These are phyloP conservation scores for Kryptopterus vitreolus DNA, from an alignment of 2,797 vertebrate genomes.

Conservation along the genomic window DNA sequence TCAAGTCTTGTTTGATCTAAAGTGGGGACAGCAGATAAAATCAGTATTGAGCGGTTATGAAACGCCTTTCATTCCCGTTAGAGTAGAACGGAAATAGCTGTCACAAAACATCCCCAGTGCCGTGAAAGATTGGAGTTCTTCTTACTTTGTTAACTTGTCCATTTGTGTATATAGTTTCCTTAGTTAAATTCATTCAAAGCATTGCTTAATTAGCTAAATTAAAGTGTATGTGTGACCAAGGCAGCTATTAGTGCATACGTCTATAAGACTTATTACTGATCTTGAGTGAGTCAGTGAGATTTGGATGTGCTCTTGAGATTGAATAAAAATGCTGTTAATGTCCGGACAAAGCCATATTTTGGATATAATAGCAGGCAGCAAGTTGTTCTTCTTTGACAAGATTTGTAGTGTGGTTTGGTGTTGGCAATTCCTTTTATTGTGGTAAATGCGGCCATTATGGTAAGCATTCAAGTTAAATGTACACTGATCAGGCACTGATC, in stretches of 20 bases:
- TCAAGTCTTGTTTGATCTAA: constrained; percentile 32
- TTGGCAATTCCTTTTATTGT: neutral
- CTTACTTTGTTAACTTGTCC: neutral
- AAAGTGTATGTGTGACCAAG: constrained; percentile 15
- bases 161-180: neutral
- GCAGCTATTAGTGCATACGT: constrained; percentile 1
- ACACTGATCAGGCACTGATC: too few relatives aligned
- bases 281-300: neutral
- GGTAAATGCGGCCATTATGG: neutral
- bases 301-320: neutral
- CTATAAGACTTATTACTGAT: neutral
- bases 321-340: neutral
- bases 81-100: constrained; percentile 17
- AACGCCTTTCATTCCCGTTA: constrained; percentile 22
- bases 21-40: constrained; percentile 23
- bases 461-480: neutral
- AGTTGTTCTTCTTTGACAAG: neutral
- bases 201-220: constrained; percentile 34
- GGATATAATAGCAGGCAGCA: neutral
- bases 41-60: constrained; percentile 26
- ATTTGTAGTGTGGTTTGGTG: neutral
- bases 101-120: constrained; percentile 20
- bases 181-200: constrained; percentile 10
- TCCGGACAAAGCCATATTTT: neutral
- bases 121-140: constrained; percentile 14